A percentile compares a stretch with the other conserved stretches of the same genome.
Conservation (phyloP, 2,113 vertebrate genomes). For the Oreocharis arfaki region DNA sequence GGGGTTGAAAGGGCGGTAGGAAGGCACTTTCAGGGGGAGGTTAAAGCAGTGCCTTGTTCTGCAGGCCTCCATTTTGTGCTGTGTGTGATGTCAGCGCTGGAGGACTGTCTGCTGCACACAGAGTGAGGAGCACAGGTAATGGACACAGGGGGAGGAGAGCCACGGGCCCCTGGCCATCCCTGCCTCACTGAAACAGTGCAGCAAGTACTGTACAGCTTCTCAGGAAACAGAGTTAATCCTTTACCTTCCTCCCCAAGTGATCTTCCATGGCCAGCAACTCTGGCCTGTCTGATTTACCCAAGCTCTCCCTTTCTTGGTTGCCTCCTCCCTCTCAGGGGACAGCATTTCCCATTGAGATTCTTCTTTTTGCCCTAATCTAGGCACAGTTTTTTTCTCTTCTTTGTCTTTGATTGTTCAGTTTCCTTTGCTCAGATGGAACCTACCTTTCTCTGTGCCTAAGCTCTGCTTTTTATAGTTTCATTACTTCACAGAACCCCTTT, state of each 20-base stretch:
- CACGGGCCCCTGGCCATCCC: not conserved
- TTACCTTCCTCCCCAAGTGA: not conserved
- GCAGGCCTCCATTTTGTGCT: conserved; percentile 63
- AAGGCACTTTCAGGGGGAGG: not conserved
- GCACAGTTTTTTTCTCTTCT: not conserved
- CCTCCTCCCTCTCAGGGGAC: not conserved
- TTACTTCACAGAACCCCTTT: not conserved
- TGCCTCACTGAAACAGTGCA: not conserved
- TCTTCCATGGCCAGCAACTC: not conserved
- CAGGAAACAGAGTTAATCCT: not conserved
- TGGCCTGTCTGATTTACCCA: not conserved
- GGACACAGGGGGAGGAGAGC: not conserved
- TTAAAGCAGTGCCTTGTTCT: conserved; percentile 58
- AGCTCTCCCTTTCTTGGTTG: not conserved
- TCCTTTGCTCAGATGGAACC: not conserved
- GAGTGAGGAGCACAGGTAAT: conserved; percentile 40
- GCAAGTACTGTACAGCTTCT: not conserved
- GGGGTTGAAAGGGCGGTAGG: not conserved
- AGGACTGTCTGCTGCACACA: not conserved
- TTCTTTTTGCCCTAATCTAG: not conserved
- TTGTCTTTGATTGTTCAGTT: not conserved
- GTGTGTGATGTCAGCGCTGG: conserved; percentile 45
- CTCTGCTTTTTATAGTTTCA: not conserved
- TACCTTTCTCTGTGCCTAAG: not conserved
- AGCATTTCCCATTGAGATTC: not conserved